A percentile compares a stretch with the other conserved stretches of the same genome.
These are phyloP conservation scores for Lasioglossum morio DNA, from an alignment of 2,888 invertebrate genomes.

Conservation along the genomic window DNA sequence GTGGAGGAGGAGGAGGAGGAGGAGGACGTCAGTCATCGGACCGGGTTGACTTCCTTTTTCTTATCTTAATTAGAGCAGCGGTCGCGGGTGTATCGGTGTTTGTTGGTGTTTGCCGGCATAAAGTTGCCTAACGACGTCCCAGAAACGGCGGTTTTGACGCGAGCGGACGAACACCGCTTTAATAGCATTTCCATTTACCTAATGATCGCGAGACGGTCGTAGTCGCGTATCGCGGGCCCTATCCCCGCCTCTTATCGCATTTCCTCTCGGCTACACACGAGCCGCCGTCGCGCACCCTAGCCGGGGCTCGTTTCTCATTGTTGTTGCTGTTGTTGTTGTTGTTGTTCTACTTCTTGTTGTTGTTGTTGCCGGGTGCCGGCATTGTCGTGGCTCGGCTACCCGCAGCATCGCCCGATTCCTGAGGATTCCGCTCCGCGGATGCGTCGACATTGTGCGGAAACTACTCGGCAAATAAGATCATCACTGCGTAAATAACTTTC, in stretches of 20 bases:
- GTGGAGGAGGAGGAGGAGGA: not conserved
- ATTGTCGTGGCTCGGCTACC: constrained; percentile 52
- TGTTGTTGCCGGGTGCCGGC: constrained; percentile 31
- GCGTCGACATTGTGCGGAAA: constrained; percentile 73
- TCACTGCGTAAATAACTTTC: constrained; percentile 82
- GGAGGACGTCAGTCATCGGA: constrained; percentile 26
- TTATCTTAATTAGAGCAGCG: constrained; percentile 59
- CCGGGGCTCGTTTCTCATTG: constrained; percentile 65
- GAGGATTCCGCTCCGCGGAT: constrained; percentile 51
- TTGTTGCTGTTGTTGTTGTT: constrained; percentile 55
- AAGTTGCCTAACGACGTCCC: constrained; percentile 50
- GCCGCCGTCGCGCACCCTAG: constrained; percentile 44
- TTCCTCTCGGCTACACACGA: constrained; percentile 83
- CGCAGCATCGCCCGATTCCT: constrained; percentile 42
- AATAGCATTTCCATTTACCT: constrained; percentile 81
- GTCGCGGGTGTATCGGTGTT: not conserved
- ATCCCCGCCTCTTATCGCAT: constrained; percentile 80
- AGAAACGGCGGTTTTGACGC: constrained; percentile 67
- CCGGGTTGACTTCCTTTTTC: constrained; percentile 54
- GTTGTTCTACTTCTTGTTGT: constrained; percentile 10
- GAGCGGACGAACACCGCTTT: constrained; percentile 67
- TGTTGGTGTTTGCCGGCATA: not conserved
- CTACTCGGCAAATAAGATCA: constrained; percentile 82
- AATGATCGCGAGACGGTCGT: constrained; percentile 77
- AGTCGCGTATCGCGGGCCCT: constrained; percentile 69